Conservation (phyloP, 2,888 invertebrate genomes). For the Protodeltote pygarga region DNA sequence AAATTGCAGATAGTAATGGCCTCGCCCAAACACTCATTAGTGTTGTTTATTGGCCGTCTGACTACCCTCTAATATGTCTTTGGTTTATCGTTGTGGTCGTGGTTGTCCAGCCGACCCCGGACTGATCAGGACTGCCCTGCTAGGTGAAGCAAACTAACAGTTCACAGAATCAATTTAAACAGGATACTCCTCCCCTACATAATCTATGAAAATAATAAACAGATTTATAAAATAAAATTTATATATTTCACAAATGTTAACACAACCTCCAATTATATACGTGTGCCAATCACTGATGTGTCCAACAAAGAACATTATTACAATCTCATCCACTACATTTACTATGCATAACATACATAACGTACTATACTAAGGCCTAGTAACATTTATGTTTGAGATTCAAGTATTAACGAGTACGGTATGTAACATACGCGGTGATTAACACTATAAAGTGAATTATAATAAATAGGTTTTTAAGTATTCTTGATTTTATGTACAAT, state of each 20-base stretch:
- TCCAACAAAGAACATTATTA: slow-evolving; percentile 34
- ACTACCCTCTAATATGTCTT: too few relatives aligned
- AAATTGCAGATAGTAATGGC: too few relatives aligned
- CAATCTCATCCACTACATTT: slow-evolving; percentile 11
- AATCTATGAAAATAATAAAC: slow-evolving; percentile 1
- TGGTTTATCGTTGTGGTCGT: too few relatives aligned
- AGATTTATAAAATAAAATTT: slow-evolving; percentile 53
- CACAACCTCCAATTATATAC: slow-evolving; percentile 55
- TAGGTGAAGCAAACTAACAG: too few relatives aligned
- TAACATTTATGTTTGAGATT: slow-evolving; percentile 45
- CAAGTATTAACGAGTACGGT: slow-evolving; percentile 33
- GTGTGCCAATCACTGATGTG: slow-evolving; percentile 42
- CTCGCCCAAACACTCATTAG: too few relatives aligned
- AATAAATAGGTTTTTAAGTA: slow-evolving; percentile 26
- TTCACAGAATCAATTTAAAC: too few relatives aligned
- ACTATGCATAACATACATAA: slow-evolving; percentile 16
- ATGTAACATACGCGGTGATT: slow-evolving; percentile 18
- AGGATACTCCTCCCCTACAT: too few relatives aligned
- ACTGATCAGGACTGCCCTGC: too few relatives aligned
- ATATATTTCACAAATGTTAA: slow-evolving; percentile 55
- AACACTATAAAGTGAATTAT: slow-evolving; percentile 21
- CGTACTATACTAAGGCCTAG: slow-evolving; percentile 21
- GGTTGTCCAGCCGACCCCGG: too few relatives aligned
- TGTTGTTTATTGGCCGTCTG: too few relatives aligned
- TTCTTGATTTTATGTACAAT: slow-evolving; percentile 37